Evolutionary conservation across 1,140 invertebrate genomes (phyloP).

Genomic region (Drosophila erecta): DNA sequence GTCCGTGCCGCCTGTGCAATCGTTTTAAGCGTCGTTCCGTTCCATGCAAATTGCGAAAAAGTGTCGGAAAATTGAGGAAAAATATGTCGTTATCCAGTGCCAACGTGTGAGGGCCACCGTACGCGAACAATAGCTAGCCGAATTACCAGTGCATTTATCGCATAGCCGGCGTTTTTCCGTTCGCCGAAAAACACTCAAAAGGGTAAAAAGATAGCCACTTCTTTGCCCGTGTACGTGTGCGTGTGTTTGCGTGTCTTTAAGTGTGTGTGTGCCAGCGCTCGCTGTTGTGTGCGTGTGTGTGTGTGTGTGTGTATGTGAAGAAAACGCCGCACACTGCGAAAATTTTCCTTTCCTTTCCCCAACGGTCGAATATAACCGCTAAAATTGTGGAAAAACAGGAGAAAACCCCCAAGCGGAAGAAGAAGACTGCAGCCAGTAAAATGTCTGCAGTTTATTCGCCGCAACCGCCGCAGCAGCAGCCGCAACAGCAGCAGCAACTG

Average conservation of each 20-base stretch:
- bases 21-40: conserved; percentile 74
- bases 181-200: background rate
- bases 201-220: background rate
- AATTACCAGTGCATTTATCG: background rate
- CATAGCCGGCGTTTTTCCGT: conserved; percentile 3
- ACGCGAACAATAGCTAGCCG: conserved; percentile 6
- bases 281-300: conserved; percentile 5
- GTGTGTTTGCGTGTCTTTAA: conserved; percentile 20
- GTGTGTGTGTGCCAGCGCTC: conserved; percentile 8
- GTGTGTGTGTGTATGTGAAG: conserved; percentile 56
- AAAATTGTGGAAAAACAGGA: conserved; percentile 85
- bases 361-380: conserved; percentile 79
- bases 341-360: conserved; percentile 59
- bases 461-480: conserved; percentile 82
- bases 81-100: conserved; percentile 59
- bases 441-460: conserved; percentile 87
- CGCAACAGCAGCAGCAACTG: conserved; percentile 48
- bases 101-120: conserved; percentile 17
- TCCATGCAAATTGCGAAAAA: conserved; percentile 65
- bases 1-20: conserved; percentile 50
- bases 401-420: conserved; percentile 85
- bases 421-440: conserved; percentile 85
- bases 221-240: conserved; percentile 26
- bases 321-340: conserved; percentile 72
- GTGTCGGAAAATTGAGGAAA: conserved; percentile 65